Conservation (phyloP, 2,888 invertebrate species). For the Perizoma flavofasciatum region DNA sequence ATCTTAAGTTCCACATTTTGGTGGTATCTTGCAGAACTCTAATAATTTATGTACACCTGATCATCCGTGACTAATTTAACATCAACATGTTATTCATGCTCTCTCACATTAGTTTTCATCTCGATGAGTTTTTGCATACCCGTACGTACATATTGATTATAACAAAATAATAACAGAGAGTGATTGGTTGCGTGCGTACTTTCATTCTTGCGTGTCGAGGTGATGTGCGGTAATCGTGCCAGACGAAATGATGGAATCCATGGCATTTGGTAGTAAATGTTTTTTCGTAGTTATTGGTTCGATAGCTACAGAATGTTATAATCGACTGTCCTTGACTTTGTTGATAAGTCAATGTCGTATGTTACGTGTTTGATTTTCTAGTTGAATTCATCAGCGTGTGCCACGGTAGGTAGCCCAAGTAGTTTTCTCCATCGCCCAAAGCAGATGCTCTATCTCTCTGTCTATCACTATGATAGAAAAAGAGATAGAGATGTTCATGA, state of each 20-base stretch:
- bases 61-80: constrained; percentile 21
- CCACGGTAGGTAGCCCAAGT: not conserved
- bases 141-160: constrained; percentile 47
- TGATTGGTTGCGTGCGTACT: constrained; percentile 55
- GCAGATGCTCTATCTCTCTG: too few relatives aligned
- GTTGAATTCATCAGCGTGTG: not conserved
- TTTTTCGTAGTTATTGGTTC: constrained; percentile 24
- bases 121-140: constrained; percentile 46
- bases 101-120: constrained; percentile 36
- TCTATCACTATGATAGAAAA: too few relatives aligned
- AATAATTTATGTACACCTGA: constrained; percentile 6
- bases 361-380: constrained; percentile 1
- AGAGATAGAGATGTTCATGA: too few relatives aligned
- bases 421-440: too few relatives aligned
- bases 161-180: constrained; percentile 55
- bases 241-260: constrained; percentile 31
- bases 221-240: constrained; percentile 39
- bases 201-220: constrained; percentile 52
- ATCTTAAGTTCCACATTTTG: not conserved
- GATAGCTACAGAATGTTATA: constrained; percentile 5
- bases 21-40: constrained; percentile 3
- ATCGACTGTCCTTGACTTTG: constrained; percentile 32
- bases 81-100: constrained; percentile 27
- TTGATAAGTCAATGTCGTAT: constrained; percentile 10
- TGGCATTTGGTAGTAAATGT: constrained; percentile 25